Conservation (phyloP, 2,888 invertebrate species). For the Holacanthella duospinosa region DNA sequence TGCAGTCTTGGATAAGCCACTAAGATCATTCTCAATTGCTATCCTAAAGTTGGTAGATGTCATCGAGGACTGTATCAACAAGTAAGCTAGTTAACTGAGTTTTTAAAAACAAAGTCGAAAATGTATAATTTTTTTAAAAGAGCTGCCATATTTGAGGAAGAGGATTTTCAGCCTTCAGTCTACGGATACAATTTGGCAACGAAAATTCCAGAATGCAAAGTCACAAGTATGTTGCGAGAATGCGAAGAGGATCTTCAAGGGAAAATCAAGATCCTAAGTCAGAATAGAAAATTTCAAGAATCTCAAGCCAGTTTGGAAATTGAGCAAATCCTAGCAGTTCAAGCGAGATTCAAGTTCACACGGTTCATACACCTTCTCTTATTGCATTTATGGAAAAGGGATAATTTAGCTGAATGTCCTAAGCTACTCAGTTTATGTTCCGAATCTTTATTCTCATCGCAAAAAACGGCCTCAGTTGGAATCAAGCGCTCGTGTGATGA, state of each 20-base stretch:
- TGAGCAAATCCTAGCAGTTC: conserved; percentile 42
- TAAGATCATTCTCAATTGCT: conserved; percentile 76
- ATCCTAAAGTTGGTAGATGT: conserved; percentile 80
- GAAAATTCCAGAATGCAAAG: conserved; percentile 70
- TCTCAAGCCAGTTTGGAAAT: conserved; percentile 30
- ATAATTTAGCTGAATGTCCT: conserved; percentile 59
- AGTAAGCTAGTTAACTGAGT: conserved; percentile 47
- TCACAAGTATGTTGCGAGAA: conserved; percentile 70
- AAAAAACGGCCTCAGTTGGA: conserved; percentile 62
- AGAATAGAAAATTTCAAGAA: conserved; percentile 34
- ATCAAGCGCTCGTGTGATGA: conserved; percentile 50
- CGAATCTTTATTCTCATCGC: conserved; percentile 70
- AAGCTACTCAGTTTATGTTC: conserved; percentile 67
- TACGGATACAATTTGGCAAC: conserved; percentile 77
- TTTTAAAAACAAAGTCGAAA: not conserved
- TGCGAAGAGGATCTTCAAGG: conserved; percentile 81
- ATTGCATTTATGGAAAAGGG: conserved; percentile 35
- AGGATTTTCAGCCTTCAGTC: conserved; percentile 88
- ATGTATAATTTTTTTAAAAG: conserved; percentile 41
- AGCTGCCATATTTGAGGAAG: conserved; percentile 83
- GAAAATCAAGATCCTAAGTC: conserved; percentile 44
- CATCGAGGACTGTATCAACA: conserved; percentile 76
- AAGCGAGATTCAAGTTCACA: conserved; percentile 70
- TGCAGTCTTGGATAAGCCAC: conserved; percentile 65
- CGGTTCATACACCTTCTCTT: conserved; percentile 65